A percentile compares a stretch with the other conserved stretches of the same genome.
Evolutionary conservation across 2,888 invertebrate species (phyloP).

Genomic region (Drosophila borealis): DNA sequence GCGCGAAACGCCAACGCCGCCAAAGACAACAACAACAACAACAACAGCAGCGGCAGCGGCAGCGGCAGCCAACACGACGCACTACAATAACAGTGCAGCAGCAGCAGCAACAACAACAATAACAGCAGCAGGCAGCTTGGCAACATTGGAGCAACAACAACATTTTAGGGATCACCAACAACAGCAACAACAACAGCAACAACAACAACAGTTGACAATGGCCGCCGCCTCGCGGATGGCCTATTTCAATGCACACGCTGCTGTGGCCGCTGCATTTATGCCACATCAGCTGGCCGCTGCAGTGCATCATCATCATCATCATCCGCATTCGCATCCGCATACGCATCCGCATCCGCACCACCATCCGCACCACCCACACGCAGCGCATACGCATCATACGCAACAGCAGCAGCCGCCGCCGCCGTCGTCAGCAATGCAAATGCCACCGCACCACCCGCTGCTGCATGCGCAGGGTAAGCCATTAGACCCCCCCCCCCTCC

Average conservation of each 20-base stretch:
- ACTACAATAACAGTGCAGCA: conserved; percentile 1
- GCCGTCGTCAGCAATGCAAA: conserved; percentile 38
- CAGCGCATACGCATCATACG: conserved; percentile 38
- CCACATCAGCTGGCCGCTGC: conserved; percentile 88
- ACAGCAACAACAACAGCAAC: conserved; percentile 60
- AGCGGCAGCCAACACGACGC: conserved; percentile 10
- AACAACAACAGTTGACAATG: conserved; percentile 84
- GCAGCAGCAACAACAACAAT: conserved; percentile 28
- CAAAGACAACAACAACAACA: conserved; percentile 29
- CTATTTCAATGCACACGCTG: conserved; percentile 95
- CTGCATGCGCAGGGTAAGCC: conserved; percentile 85
- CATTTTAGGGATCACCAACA: conserved; percentile 63
- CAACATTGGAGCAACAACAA: conserved; percentile 31
- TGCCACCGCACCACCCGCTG: conserved; percentile 81
- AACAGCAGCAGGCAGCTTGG: conserved; percentile 7
- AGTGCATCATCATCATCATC: conserved; percentile 69
- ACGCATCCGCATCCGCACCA: conserved; percentile 35
- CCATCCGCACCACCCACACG: conserved; percentile 40
- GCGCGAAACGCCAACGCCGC: conserved; percentile 41
- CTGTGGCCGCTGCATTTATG: conserved; percentile 95
- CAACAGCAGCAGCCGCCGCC: conserved; percentile 46
- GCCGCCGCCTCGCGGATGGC: conserved; percentile 91
- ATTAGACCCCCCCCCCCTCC: neutral
- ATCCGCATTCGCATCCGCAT: conserved; percentile 37
- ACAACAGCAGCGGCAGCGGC: conserved; percentile 11